These are phyloP conservation scores for Amphiura filiformis DNA, from an alignment of 35 echinoderm and acorn worm genomes.

Conservation along the genomic window DNA sequence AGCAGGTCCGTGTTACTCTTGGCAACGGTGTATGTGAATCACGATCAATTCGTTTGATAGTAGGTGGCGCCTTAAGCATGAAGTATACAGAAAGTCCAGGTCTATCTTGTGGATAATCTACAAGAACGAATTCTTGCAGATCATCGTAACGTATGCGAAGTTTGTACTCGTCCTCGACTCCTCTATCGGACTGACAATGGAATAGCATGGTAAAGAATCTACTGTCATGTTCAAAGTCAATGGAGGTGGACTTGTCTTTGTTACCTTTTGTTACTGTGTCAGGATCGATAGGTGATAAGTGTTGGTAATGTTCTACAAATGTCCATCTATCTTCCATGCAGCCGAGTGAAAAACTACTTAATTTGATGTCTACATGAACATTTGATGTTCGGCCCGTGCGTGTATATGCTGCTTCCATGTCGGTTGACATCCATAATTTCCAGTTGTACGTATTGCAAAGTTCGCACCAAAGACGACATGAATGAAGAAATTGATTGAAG, in stretches of 20 bases:
- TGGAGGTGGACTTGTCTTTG: neutral
- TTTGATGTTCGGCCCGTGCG: neutral
- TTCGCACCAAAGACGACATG: neutral
- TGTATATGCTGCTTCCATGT: neutral
- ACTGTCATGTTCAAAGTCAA: neutral
- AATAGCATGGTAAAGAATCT: neutral
- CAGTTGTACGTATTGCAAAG: neutral
- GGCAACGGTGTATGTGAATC: too few relatives aligned
- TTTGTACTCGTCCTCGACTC: neutral
- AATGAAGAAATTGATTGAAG: neutral
- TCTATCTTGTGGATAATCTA: neutral
- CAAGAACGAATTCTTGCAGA: slow-evolving; percentile 1
- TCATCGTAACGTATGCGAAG: neutral
- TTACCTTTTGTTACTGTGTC: neutral
- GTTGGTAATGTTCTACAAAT: neutral
- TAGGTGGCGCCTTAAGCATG: neutral
- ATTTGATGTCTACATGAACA: neutral
- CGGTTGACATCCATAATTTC: neutral
- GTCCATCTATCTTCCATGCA: neutral
- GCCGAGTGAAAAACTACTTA: neutral
- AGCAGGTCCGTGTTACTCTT: too few relatives aligned
- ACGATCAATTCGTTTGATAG: neutral
- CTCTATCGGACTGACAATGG: neutral
- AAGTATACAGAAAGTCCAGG: neutral
- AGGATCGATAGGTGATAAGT: neutral